These are phyloP conservation scores for Mormyrus proboscirostris DNA, from an alignment of 2,797 vertebrate species.

Conservation along the genomic window DNA sequence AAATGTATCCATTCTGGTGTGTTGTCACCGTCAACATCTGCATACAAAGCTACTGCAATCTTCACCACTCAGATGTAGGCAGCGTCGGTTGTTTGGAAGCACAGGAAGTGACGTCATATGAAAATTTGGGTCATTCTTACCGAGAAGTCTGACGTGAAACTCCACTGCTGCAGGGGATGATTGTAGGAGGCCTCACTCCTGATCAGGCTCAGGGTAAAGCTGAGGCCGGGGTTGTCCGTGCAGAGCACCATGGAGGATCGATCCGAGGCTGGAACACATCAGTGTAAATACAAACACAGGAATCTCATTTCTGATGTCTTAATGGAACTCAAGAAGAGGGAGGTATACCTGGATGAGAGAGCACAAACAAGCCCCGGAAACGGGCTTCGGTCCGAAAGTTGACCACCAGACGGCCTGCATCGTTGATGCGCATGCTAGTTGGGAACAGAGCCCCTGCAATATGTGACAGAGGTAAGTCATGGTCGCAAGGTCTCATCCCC, in stretches of 20 bases:
- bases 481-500: background rate
- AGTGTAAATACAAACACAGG: background rate
- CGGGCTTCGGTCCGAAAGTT: constrained; percentile 41
- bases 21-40: background rate
- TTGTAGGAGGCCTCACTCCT: constrained; percentile 45
- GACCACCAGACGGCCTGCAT: constrained; percentile 40
- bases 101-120: background rate
- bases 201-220: constrained; percentile 44
- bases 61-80: background rate
- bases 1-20: background rate
- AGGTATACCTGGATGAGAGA: constrained; percentile 44
- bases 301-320: background rate
- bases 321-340: background rate
- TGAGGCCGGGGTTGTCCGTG: constrained; percentile 41
- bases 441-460: constrained; percentile 44
- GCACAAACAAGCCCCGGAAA: constrained; percentile 46
- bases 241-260: constrained; percentile 43
- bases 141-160: constrained; percentile 68
- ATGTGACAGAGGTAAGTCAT: background rate
- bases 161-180: constrained; percentile 68
- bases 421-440: constrained; percentile 44
- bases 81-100: background rate
- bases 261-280: constrained; percentile 32
- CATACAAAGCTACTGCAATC: background rate
- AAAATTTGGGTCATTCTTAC: constrained; percentile 52